Conservation (phyloP, 2,797 vertebrate genomes). For the Acropternis orthonyx region DNA sequence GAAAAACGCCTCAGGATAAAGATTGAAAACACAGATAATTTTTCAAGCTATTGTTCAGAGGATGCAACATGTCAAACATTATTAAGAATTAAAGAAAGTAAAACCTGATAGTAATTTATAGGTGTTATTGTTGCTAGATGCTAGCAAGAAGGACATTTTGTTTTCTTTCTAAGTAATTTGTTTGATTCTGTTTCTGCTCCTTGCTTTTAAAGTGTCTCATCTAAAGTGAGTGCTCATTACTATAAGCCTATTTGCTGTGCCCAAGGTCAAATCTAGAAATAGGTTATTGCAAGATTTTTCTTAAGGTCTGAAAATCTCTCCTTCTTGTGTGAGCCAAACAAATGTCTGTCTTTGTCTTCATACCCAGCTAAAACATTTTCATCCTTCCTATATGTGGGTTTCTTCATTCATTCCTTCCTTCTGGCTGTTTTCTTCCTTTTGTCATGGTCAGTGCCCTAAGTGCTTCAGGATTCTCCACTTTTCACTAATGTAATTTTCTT, state of each 20-base stretch:
- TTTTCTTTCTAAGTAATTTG: conserved; percentile 35
- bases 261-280: not conserved
- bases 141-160: not conserved
- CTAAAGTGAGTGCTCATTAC: not conserved
- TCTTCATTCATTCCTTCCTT: not conserved
- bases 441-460: not conserved
- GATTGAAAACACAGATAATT: not conserved
- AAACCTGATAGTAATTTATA: not conserved
- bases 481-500: not conserved
- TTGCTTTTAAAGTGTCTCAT: conserved; percentile 28
- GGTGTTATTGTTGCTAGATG: not conserved
- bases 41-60: not conserved
- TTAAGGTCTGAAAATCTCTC: not conserved
- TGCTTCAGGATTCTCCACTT: not conserved
- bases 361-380: not conserved
- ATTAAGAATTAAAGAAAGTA: not conserved
- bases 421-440: not conserved
- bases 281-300: not conserved
- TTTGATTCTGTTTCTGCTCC: conserved; percentile 40
- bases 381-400: not conserved
- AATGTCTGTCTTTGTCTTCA: fast-evolving
- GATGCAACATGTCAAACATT: not conserved
- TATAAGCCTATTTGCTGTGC: not conserved
- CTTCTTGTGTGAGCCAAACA: not conserved
- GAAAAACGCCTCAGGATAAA: not conserved